Percentiles rank a stretch among this genome's conserved stretches.
Conservation (phyloP, 1,140 invertebrate genomes). For the Cotesia vestalis region DNA sequence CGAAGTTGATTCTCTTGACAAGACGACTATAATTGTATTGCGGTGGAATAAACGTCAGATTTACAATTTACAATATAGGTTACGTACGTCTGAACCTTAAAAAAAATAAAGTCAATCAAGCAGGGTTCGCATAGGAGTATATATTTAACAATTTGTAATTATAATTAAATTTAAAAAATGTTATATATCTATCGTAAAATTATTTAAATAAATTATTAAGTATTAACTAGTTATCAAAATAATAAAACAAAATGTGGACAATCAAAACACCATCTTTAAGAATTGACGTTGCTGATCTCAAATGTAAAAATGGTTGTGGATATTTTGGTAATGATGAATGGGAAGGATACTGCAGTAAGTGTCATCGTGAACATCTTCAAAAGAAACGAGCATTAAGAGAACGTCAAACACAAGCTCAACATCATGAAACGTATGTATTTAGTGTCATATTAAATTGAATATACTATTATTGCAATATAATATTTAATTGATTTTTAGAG, state of each 20-base stretch:
- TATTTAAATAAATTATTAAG: neutral
- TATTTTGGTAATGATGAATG: conserved; percentile 97
- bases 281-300: conserved; percentile 85
- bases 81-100: too few species aligned
- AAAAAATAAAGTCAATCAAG: too few species aligned
- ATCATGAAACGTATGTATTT: conserved; percentile 50
- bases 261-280: conserved; percentile 78
- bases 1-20: too few species aligned
- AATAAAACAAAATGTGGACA: conserved; percentile 69
- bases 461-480: conserved; percentile 16
- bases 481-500: conserved; percentile 21
- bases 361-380: conserved; percentile 76
- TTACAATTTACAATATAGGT: too few species aligned
- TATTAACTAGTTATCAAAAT: neutral
- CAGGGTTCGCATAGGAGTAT: too few species aligned
- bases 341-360: conserved; percentile 97
- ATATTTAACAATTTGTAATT: too few species aligned
- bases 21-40: too few species aligned
- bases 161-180: too few species aligned
- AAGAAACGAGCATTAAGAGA: conserved; percentile 69
- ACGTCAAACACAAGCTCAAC: conserved; percentile 47
- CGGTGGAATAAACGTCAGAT: too few species aligned
- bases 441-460: conserved; percentile 22
- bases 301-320: conserved; percentile 95
- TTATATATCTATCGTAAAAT: too few species aligned